These are phyloP conservation scores for Caprella mutica DNA, from an alignment of 2,888 invertebrate species.

Conservation along the genomic window DNA sequence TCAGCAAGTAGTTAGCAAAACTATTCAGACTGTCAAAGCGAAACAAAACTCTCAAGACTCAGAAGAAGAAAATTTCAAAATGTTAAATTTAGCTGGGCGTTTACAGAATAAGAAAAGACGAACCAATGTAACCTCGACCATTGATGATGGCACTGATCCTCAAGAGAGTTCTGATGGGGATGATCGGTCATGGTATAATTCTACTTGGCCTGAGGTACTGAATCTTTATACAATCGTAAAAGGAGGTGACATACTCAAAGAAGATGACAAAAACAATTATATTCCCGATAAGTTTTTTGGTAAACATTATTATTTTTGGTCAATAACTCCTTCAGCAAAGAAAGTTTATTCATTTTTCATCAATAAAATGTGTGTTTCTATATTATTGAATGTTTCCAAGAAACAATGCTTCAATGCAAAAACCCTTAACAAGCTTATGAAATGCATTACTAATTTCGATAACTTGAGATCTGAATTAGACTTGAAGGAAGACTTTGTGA, in stretches of 20 bases:
- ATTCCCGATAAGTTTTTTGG: not conserved
- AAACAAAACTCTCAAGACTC: not conserved
- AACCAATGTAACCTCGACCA: not conserved
- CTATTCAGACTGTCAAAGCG: not conserved
- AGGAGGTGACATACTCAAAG: not conserved
- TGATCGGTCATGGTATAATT: not conserved
- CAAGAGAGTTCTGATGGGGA: not conserved
- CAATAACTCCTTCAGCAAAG: not conserved
- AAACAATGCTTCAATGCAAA: not conserved
- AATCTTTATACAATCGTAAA: not conserved
- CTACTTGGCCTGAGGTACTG: not conserved
- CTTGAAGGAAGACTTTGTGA: not conserved
- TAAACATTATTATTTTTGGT: no score
- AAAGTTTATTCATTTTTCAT: not conserved
- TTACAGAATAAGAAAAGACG: not conserved
- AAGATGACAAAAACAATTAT: not conserved
- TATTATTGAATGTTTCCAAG: not conserved
- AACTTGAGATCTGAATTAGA: not conserved
- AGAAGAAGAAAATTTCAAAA: not conserved
- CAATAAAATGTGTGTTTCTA: not conserved
- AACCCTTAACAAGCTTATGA: not conserved
- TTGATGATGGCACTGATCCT: not conserved
- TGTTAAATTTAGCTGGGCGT: not conserved
- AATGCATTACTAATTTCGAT: not conserved
- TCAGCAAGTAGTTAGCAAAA: not conserved